Percentiles rank a stretch among this genome's conserved stretches.
Evolutionary conservation across 2,888 invertebrate genomes (phyloP).

Genomic region (Latrodectus hesperus): DNA sequence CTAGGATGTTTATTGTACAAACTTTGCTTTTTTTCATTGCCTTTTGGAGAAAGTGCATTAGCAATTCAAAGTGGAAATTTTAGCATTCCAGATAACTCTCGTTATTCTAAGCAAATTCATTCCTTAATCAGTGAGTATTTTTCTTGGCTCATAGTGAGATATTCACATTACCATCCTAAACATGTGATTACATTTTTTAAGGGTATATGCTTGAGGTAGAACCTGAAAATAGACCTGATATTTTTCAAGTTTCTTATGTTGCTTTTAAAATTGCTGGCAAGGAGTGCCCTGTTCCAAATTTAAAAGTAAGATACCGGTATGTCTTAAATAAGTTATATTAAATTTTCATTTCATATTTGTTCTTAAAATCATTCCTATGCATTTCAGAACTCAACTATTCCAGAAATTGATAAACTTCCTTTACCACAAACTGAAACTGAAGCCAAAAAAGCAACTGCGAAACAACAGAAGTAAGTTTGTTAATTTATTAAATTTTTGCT

Average conservation of each 20-base stretch:
- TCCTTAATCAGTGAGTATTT: conserved; percentile 82
- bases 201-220: conserved; percentile 90
- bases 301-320: conserved; percentile 77
- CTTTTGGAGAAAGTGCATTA: conserved; percentile 93
- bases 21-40: conserved; percentile 90
- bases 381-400: conserved; percentile 81
- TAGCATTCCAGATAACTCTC: conserved; percentile 86
- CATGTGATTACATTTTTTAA: conserved; percentile 73
- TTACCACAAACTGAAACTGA: conserved; percentile 84
- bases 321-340: too few relatives aligned
- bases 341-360: not conserved
- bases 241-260: conserved; percentile 71
- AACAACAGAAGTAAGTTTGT: conserved; percentile 60
- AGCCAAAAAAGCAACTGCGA: conserved; percentile 72
- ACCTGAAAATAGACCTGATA: conserved; percentile 87
- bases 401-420: conserved; percentile 81
- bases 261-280: conserved; percentile 78
- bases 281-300: conserved; percentile 86
- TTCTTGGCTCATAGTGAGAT: not conserved
- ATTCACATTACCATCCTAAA: too few relatives aligned
- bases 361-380: conserved; percentile 26
- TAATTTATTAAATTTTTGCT: not conserved
- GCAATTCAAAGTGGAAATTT: conserved; percentile 93
- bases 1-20: conserved; percentile 91
- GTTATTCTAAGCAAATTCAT: conserved; percentile 83